Conservation (phyloP, 2,888 invertebrate species). For the Dolichomitus sp. region DNA sequence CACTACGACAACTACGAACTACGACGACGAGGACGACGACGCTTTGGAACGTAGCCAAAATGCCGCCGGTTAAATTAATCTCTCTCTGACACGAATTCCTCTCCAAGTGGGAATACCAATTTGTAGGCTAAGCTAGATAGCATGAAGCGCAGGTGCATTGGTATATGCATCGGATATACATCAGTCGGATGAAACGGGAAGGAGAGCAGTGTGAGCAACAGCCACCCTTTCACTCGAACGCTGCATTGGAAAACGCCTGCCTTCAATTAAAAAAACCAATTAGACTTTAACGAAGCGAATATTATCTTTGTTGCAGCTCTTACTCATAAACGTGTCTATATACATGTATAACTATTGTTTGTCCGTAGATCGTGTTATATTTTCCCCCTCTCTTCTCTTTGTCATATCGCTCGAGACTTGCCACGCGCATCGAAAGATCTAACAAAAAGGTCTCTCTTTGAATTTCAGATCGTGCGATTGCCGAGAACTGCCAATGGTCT, state of each 20-base stretch:
- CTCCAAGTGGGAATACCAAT: conserved; percentile 82
- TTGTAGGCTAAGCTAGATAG: conserved; percentile 73
- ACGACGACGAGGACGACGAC: conserved; percentile 64
- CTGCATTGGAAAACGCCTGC: conserved; percentile 28
- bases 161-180: conserved; percentile 14
- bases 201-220: conserved; percentile 38
- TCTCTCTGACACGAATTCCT: conserved; percentile 83
- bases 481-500: conserved; percentile 41
- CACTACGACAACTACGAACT: conserved; percentile 11
- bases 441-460: conserved; percentile 42
- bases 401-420: conserved; percentile 24
- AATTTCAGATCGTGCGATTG: conserved; percentile 69
- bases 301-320: conserved; percentile 18
- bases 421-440: conserved; percentile 32
- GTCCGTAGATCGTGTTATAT: not conserved
- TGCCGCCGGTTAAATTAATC: conserved; percentile 82
- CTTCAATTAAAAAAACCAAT: conserved; percentile 60
- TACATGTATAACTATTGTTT: not conserved
- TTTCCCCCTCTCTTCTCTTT: conserved; percentile 11
- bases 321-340: not conserved
- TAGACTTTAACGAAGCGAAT: conserved; percentile 53
- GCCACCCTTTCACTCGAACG: conserved; percentile 23
- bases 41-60: conserved; percentile 78
- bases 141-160: conserved; percentile 53
- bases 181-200: conserved; percentile 43